These are phyloP conservation scores for Ophioderma brevispina DNA, from an alignment of 35 echinoderm and acorn worm species.

Conservation along the genomic window DNA sequence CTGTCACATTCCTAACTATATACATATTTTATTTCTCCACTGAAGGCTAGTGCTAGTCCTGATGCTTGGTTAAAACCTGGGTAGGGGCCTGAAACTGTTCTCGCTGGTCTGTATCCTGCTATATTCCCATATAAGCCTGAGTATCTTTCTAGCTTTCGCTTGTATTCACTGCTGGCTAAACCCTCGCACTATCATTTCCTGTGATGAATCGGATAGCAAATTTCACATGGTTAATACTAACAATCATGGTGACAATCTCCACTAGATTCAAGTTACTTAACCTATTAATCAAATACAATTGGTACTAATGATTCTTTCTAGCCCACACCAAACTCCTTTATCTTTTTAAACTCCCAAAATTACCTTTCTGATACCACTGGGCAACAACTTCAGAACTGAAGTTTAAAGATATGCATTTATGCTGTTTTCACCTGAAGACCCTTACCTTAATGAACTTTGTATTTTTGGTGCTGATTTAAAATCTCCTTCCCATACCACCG, in stretches of 20 bases:
- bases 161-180: not conserved
- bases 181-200: slow-evolving; percentile 12
- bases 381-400: not conserved
- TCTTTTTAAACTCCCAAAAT: not conserved
- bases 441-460: not conserved
- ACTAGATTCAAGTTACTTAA: not conserved
- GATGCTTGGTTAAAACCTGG: not conserved
- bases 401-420: too few relatives aligned
- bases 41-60: too few relatives aligned
- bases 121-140: not conserved
- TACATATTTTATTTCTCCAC: too few relatives aligned
- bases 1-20: too few relatives aligned
- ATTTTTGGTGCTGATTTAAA: not conserved
- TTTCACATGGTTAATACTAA: not conserved
- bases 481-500: not conserved
- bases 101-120: not conserved
- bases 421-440: too few relatives aligned
- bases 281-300: not conserved
- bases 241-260: not conserved
- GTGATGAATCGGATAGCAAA: not conserved
- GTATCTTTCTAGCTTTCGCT: not conserved
- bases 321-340: not conserved
- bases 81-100: not conserved
- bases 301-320: not conserved
- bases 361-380: not conserved